Base-by-base conservation (phyloP, 2,797 vertebrate genomes). In the Clarias pachynema region DNA sequence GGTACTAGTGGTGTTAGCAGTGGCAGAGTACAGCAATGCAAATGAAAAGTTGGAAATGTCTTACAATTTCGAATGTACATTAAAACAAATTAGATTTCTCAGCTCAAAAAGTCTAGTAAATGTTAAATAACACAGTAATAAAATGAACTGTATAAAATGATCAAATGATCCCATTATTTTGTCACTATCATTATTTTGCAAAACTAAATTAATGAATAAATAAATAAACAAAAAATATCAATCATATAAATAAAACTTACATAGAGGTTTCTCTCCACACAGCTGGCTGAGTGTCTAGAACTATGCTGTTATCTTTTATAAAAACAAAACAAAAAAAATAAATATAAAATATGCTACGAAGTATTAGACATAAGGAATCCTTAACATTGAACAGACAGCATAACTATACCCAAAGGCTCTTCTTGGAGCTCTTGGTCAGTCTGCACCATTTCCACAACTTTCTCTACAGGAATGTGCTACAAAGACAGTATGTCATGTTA, bases 281-380 rank as follows among this genome's bases (percentile, higher is more conserved):
- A 74, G 15, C 73, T 74, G 94, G 94, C 89, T 96, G 96, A 40
- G 94, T 95, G 91, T 97, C 96, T 73, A 95, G 95, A 85, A 96
- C 91, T 91, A 93, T 89, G 15, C 86, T 89, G 81, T 93, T 90
- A 87, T 93, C 98, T 99, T 94, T 90, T 90, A 78, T 40, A 78
- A 18, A 81, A 86, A 44, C 8, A 31, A 9, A 89, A 84, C 80
- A 81, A 84, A 91, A 93, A 24, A 20, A 66, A 85, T 49, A 26
- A 9, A 14, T 37, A 59, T 3, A 59, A 72, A 56, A 20, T 79
- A 0, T 70, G 83, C 20, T 34, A 10, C 2, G 24, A 34, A 53
- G 78, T 37, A 68, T 66, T 22, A 62, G 18, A 70, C 53, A 53
- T 62, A 20, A 60, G 3, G 2, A 63, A 73, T 66, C 5, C 9